phyloP scores from a whole-genome alignment of 1,140 invertebrate genomes.

The Hetaerina americana region DNA sequence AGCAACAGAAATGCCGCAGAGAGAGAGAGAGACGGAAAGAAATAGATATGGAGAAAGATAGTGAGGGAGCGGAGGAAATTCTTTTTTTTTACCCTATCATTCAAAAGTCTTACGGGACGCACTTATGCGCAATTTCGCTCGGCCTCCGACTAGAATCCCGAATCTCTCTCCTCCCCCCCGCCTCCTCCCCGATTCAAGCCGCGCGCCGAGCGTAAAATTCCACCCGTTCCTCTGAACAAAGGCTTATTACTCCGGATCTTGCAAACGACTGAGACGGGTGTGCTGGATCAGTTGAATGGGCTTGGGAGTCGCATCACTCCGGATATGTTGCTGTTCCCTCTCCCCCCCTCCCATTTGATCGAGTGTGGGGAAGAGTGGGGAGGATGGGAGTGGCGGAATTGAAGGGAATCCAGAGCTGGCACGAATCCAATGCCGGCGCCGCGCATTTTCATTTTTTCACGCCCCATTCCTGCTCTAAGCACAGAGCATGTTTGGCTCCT shows the following conservation, averaged over 20 bases:
- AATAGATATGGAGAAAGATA: too few species aligned
- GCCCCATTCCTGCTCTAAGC: neutral
- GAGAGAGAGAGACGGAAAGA: too few species aligned
- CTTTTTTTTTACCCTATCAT: neutral
- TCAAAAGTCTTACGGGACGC: neutral
- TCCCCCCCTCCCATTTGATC: too few species aligned
- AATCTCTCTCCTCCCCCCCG: neutral
- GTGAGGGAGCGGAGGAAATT: too few species aligned
- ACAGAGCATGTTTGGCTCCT: neutral
- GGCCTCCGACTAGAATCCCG: neutral
- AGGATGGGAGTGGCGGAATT: too few species aligned
- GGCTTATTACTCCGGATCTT: neutral
- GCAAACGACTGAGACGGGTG: neutral
- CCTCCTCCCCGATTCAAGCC: too few species aligned
- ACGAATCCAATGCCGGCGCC: neutral
- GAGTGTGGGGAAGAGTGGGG: too few species aligned
- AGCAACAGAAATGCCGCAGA: too few species aligned
- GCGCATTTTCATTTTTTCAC: too few species aligned
- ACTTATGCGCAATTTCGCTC: neutral
- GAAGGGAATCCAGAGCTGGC: neutral
- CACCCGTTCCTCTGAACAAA: neutral
- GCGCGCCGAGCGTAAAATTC: neutral
- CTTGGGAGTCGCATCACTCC: too few species aligned
- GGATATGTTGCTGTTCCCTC: too few species aligned
- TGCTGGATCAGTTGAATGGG: too few species aligned